Conservation (phyloP, 2,888 invertebrate species). For the Sinotaia quadrata region DNA sequence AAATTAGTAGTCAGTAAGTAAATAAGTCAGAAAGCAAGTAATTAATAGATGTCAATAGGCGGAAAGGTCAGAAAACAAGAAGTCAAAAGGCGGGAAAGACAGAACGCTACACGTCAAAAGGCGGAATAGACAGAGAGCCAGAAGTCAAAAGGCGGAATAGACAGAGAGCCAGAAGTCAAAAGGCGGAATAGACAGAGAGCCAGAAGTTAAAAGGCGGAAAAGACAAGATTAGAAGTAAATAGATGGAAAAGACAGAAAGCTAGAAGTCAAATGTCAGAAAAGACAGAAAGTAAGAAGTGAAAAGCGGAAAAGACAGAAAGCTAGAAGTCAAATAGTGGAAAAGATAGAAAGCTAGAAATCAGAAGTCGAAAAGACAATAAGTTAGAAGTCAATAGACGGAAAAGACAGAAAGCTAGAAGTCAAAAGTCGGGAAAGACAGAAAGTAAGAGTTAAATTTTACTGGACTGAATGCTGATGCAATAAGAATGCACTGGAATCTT, state of each 20-base stretch:
- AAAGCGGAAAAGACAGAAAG: no score
- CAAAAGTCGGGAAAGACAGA: constrained; percentile 6
- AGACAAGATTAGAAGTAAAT: not conserved
- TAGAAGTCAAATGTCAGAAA: no score
- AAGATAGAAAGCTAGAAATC: not conserved
- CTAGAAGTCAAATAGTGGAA: no score
- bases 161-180: constrained; percentile 14
- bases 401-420: constrained; percentile 22
- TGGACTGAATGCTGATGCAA: no score
- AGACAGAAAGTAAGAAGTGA: no score
- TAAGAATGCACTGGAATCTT: no score
- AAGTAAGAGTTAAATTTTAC: not conserved
- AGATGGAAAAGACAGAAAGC: not conserved
- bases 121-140: constrained; percentile 10
- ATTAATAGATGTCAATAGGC: not conserved
- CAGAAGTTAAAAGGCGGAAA: constrained; percentile 4
- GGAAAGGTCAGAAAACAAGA: constrained; percentile 10
- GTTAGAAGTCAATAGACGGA: constrained; percentile 2
- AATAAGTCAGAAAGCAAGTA: constrained; percentile 1
- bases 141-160: not conserved
- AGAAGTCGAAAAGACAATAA: not conserved
- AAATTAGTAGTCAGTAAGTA: constrained; percentile 6
- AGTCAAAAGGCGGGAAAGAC: constrained; percentile 16
- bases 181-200: constrained; percentile 14
- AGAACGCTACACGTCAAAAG: constrained; percentile 1